Evolutionary conservation across 2,888 invertebrate species (phyloP).

Genomic region (Portevinia maculata): DNA sequence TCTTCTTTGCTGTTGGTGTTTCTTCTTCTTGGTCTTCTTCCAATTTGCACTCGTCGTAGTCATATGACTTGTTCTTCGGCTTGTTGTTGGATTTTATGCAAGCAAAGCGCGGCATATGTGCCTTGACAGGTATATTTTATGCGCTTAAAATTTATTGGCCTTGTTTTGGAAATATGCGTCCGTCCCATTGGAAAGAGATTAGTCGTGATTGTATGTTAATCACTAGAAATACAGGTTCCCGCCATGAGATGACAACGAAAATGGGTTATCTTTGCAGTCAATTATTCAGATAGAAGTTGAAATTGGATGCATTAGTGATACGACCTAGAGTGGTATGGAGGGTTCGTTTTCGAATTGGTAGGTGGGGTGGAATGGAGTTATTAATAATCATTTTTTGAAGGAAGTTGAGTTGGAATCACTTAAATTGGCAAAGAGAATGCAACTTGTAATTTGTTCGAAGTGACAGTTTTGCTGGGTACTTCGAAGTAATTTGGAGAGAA

Average conservation of each 20-base stretch:
- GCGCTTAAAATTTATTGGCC: constrained; percentile 58
- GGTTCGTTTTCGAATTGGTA: neutral
- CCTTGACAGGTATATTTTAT: constrained; percentile 33
- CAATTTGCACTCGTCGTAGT: constrained; percentile 1
- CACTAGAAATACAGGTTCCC: constrained; percentile 22
- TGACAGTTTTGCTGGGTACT: too few species aligned
- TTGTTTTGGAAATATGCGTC: constrained; percentile 41
- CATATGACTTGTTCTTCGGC: neutral
- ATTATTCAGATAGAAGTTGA: constrained; percentile 12
- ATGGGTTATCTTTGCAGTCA: constrained; percentile 45
- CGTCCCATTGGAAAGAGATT: constrained; percentile 43
- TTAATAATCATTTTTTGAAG: neutral
- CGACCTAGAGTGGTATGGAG: constrained; percentile 7
- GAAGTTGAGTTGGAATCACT: neutral
- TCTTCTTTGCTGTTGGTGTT: neutral
- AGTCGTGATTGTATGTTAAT: constrained; percentile 42
- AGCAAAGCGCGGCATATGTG: constrained; percentile 14
- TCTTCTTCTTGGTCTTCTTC: constrained; percentile 12
- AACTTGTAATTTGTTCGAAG: neutral
- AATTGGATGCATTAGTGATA: constrained; percentile 8
- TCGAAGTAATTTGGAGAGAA: too few species aligned
- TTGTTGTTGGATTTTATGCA: constrained; percentile 1
- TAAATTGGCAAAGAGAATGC: neutral
- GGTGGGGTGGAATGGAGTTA: neutral
- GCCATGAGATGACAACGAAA: constrained; percentile 2